Conservation (phyloP, 1,140 invertebrate species). For the Brachionus sp. region DNA sequence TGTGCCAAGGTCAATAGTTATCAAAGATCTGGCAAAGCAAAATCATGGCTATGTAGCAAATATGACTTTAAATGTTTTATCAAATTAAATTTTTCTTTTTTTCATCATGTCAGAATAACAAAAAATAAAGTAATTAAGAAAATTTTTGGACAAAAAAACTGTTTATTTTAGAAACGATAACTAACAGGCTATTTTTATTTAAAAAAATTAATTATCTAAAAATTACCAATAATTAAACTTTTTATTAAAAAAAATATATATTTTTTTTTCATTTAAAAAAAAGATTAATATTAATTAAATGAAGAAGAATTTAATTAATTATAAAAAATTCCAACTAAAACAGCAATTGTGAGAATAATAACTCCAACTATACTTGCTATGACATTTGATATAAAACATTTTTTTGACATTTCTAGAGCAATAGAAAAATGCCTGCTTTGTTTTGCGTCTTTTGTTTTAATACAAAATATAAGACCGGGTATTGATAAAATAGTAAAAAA, state of each 20-base stretch:
- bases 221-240: too few relatives aligned
- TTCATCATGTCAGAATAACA: too few relatives aligned
- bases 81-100: neutral
- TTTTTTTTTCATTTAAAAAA: neutral
- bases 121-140: too few relatives aligned
- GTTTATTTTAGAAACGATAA: too few relatives aligned
- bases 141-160: too few relatives aligned
- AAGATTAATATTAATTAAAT: too few relatives aligned
- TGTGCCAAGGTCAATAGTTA: neutral
- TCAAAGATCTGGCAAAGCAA: neutral
- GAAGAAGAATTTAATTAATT: neutral
- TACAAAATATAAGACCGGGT: neutral
- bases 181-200: too few relatives aligned
- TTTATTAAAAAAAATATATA: neutral
- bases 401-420: neutral
- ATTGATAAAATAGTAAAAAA: slow-evolving; percentile 1
- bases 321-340: neutral
- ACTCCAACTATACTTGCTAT: neutral
- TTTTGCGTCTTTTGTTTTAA: neutral
- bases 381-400: neutral
- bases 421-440: neutral
- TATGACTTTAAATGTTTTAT: neutral
- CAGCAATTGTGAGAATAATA: neutral
- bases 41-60: neutral
- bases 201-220: too few relatives aligned